Base-by-base conservation (phyloP, 2,113 vertebrate genomes). In the Clarias magur region DNA sequence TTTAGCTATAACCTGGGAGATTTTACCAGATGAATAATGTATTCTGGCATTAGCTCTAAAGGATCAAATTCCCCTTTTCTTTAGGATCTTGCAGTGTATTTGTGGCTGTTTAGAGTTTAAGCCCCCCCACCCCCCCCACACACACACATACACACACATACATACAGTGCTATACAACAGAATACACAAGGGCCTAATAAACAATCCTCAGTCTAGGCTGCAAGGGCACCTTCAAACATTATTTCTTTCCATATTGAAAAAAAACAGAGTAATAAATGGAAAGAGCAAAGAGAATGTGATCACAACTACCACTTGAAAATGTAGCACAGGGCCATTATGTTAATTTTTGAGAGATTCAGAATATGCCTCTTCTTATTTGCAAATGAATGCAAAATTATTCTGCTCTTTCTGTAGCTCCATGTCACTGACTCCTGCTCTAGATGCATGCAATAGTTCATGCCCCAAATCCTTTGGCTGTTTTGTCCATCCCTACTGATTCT, bases 381-480 rank as follows among this genome's bases (percentile, higher is more conserved):
- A 86, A 89, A 89, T 89, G 62, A 79, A 89, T 89, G 88, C 88
- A 72, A 86, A 89, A 85, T 89, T 83, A 89, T 89, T 86, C 88
- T 83, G 38, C 9, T 60, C 70, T 56, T 83, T 63, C 80, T 86
- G 34, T 48, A 79, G 53, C 80, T 78, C 82, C 70, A 87, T 88
- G 73, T 78, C 81, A 83, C 73, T 86, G 84, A 79, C 80, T 89
- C 60, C 75, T 81, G 84, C 48, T 86, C 88, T 86, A 86, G 63
- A 30, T 88, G 60, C 54, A 65, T 68, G 62, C 83, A 85, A 86
- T 65, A 78, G 54, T 79, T 60, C 75, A 68, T 79, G 72, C 68
- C 57, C 80, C 30, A 86, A 80, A 86, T 89, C 72, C 80, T 80
- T 38, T 53, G 59, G 59, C 30, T 81, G 68, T 54, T 88, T 59